These are phyloP conservation scores for Cryptocephalus moraei DNA, from an alignment of 2,888 invertebrate species.

Conservation along the genomic window DNA sequence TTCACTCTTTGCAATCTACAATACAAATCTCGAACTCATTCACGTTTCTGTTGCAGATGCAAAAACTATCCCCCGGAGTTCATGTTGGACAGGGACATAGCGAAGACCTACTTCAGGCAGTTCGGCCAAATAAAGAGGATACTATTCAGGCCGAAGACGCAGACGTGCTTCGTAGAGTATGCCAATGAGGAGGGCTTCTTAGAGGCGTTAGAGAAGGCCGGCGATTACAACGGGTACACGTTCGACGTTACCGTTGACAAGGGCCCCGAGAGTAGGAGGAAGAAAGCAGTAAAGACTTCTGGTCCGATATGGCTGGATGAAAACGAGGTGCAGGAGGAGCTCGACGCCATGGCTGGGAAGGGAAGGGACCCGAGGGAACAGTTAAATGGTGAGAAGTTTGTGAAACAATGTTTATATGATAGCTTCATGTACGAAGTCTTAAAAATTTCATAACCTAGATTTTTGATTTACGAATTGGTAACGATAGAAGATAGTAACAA, in stretches of 20 bases:
- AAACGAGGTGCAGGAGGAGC: constrained; percentile 58
- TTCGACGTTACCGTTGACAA: constrained; percentile 35
- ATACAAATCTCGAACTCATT: too few relatives aligned
- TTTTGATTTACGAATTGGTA: too few relatives aligned
- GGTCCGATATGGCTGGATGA: constrained; percentile 49
- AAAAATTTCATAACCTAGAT: too few relatives aligned
- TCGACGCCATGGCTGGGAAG: constrained; percentile 51
- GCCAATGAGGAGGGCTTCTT: constrained; percentile 48
- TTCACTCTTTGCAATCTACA: too few relatives aligned
- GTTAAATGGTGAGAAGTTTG: too few relatives aligned
- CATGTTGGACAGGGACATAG: constrained; percentile 49
- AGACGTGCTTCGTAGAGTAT: constrained; percentile 61
- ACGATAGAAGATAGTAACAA: too few relatives aligned
- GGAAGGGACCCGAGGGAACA: constrained; percentile 2
- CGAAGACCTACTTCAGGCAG: constrained; percentile 57
- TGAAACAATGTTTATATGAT: too few relatives aligned
- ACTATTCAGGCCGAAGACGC: constrained; percentile 51
- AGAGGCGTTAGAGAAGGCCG: constrained; percentile 49
- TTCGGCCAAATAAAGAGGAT: constrained; percentile 63
- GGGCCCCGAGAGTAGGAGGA: constrained; percentile 10
- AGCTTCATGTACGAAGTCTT: too few relatives aligned
- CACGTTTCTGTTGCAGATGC: constrained; percentile 39
- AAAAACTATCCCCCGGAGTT: constrained; percentile 54
- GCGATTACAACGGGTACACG: constrained; percentile 49
- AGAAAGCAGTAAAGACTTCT: constrained; percentile 25